phyloP scores from a whole-genome alignment of 2,113 vertebrate genomes.

The Antigone vipio region DNA sequence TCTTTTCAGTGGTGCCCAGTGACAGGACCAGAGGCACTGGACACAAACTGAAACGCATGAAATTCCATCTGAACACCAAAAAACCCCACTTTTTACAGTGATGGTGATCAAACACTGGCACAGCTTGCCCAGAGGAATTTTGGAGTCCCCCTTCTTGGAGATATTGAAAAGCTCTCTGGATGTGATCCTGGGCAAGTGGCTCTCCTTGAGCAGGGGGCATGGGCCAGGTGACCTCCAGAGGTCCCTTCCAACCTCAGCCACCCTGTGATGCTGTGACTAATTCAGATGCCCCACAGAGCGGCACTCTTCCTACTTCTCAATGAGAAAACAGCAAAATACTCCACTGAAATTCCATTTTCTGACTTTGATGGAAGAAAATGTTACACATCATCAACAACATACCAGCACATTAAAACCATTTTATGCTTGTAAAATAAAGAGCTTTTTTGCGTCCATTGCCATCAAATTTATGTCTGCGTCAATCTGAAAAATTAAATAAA shows the following conservation, averaged over 20 bases:
- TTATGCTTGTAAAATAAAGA: slow-evolving; percentile 36
- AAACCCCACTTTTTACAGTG: neutral
- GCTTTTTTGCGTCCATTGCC: neutral
- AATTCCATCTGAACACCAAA: neutral
- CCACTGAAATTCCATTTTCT: neutral
- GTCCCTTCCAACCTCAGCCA: neutral
- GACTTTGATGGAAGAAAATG: slow-evolving; percentile 10
- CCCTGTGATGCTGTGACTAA: neutral
- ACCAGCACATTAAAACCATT: neutral
- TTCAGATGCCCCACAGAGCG: neutral
- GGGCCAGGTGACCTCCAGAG: neutral
- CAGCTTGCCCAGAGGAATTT: neutral
- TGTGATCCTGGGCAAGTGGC: neutral
- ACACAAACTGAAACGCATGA: neutral
- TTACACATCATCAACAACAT: neutral
- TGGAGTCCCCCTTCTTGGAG: neutral
- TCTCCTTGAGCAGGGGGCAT: neutral
- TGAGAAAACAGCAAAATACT: neutral
- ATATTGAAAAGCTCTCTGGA: neutral
- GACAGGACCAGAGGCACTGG: neutral
- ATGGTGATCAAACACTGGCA: neutral
- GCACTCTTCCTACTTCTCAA: neutral
- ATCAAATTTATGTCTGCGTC: neutral
- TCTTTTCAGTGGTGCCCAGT: neutral
- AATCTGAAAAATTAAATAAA: slow-evolving; percentile 13